Evolutionary conservation across 2,113 vertebrate genomes (phyloP).

Genomic region (Pygathrix nemaeus): DNA sequence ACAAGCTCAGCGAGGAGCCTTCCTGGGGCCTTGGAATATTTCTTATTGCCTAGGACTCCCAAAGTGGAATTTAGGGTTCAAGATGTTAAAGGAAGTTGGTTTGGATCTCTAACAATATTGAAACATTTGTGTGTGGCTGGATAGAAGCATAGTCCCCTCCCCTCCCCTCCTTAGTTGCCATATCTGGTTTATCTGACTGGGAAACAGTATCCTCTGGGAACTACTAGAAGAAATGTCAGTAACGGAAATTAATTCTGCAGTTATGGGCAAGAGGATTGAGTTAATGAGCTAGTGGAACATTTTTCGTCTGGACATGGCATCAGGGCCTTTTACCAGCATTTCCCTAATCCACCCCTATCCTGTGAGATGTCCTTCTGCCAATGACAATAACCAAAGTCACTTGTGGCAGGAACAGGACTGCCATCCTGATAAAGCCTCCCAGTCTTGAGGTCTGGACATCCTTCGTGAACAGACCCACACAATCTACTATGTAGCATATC

Average conservation of each 20-base stretch:
- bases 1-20: background rate
- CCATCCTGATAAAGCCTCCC: background rate
- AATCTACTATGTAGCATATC: background rate
- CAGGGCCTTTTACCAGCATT: background rate
- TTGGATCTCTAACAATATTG: background rate
- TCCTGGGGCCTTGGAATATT: background rate
- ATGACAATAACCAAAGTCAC: background rate
- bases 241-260: slow-evolving; percentile 2
- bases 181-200: background rate
- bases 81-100: background rate
- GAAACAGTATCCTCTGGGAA: background rate
- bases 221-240: slow-evolving; percentile 24
- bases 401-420: background rate
- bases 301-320: background rate
- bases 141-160: background rate
- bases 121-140: background rate
- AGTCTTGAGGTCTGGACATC: background rate
- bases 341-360: background rate
- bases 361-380: background rate
- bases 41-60: background rate
- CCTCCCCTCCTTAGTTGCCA: background rate
- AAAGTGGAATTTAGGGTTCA: background rate
- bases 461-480: background rate
- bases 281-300: background rate
- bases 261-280: background rate